Conservation (phyloP, 2,113 vertebrate species). For the Nyctibius bracteatus region DNA sequence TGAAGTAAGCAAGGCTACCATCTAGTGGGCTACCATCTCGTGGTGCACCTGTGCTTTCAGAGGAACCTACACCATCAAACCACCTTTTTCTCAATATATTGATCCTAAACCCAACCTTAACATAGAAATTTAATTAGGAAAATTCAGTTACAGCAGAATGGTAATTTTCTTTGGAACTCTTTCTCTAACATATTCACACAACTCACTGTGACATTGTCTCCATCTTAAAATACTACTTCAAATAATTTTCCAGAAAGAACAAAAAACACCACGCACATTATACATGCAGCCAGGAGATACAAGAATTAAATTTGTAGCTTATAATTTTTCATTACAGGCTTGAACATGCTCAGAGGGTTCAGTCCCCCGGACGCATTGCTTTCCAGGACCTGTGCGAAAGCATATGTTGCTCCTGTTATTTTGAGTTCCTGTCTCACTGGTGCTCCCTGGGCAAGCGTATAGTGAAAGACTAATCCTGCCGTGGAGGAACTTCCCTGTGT, state of each 20-base stretch:
- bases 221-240: neutral
- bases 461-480: neutral
- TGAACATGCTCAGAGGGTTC: neutral
- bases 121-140: neutral
- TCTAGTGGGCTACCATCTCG: conserved; percentile 63
- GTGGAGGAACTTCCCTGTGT: neutral
- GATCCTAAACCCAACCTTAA: neutral
- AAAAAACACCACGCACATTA: neutral
- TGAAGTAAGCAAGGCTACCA: conserved; percentile 44
- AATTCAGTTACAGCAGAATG: neutral
- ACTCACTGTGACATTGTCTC: neutral
- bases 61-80: neutral
- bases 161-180: neutral
- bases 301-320: neutral
- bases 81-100: neutral
- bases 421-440: neutral
- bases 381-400: neutral
- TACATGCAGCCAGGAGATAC: neutral
- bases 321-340: neutral
- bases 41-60: neutral
- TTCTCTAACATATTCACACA: neutral
- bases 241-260: neutral
- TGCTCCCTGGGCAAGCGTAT: neutral
- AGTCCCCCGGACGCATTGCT: neutral
- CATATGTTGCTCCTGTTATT: neutral